Evolutionary conservation across 2,888 invertebrate species (phyloP).

Genomic region (Temnothorax unifasciatus): DNA sequence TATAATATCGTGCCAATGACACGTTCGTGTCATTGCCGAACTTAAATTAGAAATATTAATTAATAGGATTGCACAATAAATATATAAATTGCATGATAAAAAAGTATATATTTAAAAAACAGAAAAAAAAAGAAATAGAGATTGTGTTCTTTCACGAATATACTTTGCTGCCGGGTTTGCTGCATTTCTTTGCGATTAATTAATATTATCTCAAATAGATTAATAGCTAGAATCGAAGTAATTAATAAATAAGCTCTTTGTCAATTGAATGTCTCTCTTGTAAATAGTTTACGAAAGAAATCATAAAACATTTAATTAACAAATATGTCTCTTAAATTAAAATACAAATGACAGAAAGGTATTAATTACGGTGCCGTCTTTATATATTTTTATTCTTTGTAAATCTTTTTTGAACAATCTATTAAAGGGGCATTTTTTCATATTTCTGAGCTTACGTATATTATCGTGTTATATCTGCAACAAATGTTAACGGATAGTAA

Average conservation of each 20-base stretch:
- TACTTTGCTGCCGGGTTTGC: no score
- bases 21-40: background rate
- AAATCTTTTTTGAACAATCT: background rate
- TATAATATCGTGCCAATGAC: background rate
- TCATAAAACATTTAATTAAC: background rate
- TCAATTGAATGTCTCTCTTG: background rate
- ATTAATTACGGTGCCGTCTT: background rate
- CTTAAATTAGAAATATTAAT: conserved; percentile 61
- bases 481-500: background rate
- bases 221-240: background rate
- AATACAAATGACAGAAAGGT: background rate
- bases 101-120: background rate
- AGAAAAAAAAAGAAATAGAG: background rate
- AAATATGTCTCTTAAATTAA: no score
- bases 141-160: background rate
- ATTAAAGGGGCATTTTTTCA: background rate
- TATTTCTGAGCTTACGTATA: background rate
- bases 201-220: background rate
- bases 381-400: background rate
- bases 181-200: background rate
- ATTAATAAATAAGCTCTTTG: conserved; percentile 5
- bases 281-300: background rate
- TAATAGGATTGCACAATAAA: background rate
- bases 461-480: background rate
- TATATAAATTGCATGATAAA: background rate